A percentile compares a stretch with the other conserved stretches of the same genome.
Evolutionary conservation across 2,113 vertebrate species (phyloP).

Genomic region (Amazona vittata): DNA sequence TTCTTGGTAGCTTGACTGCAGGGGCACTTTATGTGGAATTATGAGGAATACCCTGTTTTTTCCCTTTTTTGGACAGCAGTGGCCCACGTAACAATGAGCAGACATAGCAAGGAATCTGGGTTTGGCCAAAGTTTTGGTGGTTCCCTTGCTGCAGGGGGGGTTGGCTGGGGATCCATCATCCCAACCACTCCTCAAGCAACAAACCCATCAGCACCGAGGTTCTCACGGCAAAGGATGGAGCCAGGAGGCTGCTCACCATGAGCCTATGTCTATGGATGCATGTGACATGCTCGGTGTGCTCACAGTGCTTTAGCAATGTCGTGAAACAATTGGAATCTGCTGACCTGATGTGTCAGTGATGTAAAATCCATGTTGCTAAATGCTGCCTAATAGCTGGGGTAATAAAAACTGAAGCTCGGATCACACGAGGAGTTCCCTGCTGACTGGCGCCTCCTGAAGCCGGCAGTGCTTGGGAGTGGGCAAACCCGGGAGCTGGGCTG

Average conservation of each 20-base stretch:
- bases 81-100: background rate
- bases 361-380: background rate
- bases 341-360: background rate
- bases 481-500: accelerated
- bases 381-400: background rate
- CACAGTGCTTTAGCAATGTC: background rate
- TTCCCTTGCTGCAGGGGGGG: background rate
- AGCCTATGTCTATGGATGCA: background rate
- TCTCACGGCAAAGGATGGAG: background rate
- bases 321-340: background rate
- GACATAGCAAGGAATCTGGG: background rate
- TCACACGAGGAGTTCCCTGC: background rate
- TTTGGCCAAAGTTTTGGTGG: background rate
- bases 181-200: background rate
- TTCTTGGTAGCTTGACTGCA: background rate
- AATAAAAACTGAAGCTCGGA: background rate
- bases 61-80: background rate
- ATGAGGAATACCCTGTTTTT: background rate
- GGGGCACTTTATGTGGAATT: background rate
- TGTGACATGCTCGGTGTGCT: background rate
- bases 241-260: background rate
- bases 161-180: background rate
- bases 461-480: background rate
- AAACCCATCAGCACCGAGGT: accelerated
- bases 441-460: background rate